Evolutionary conservation across 2,888 invertebrate species (phyloP), one percentile per base, ranked within the genome.

Genomic region (Tetragonula carbonaria): DNA sequence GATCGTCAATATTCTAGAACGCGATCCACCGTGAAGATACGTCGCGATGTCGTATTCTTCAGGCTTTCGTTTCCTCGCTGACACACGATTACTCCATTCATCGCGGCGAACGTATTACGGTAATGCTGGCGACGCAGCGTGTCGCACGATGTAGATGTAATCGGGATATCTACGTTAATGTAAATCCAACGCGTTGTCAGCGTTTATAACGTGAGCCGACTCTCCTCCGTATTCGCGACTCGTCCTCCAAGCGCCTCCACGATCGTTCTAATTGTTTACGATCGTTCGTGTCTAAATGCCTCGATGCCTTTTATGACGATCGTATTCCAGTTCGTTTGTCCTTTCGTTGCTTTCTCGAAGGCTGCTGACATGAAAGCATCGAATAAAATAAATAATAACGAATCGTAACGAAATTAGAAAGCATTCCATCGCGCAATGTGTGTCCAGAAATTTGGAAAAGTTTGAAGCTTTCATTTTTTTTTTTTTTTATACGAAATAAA

Each of bases 131-230:
- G 74, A 65, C 82, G 63, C 88, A 88, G 85, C 85, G 76, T 80
- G 80, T 87, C 81, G 81, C 82, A 76, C 78, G 84, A 67, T 80
- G 82, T 71, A 80, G 76, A 84, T 80, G 68, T 76, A 87, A 87
- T 84, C 84, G 86, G 81, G 81, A 88, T 86, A 89, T 87, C 87
- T 85, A 81, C 85, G 86, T 87, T 86, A 84, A 86, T 88, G 86
- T 83, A 81, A 86, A 86, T 81, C 78, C 84, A 82, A 85, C 76
- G 77, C 81, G 88, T 84, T 84, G 86, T 87, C 55, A 81, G 84
- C 87, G 82, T 86, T 87, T 73, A 71, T 88, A 88, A 82, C 72
- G 80, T 63, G 66, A 78, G 51, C 50, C 62, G 63, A 66, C 77
- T 74, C 73, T 62, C 28, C 28, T 28, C 2, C 28, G 72, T 63